These are phyloP conservation scores for Progne subis DNA, from an alignment of 2,113 vertebrate species.

Conservation along the genomic window DNA sequence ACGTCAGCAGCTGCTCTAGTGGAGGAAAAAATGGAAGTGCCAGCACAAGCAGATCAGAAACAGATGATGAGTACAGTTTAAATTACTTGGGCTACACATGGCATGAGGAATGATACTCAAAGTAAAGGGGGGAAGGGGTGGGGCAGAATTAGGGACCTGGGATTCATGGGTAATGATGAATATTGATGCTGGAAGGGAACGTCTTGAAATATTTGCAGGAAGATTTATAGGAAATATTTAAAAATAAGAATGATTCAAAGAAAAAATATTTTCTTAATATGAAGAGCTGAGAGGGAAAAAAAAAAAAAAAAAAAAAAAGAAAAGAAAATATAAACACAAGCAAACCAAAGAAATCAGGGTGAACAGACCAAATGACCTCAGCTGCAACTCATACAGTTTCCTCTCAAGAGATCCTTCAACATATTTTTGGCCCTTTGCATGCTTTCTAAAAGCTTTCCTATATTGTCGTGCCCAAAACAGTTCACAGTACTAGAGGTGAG, in stretches of 20 bases:
- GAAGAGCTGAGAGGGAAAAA: background rate
- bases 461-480: background rate
- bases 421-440: background rate
- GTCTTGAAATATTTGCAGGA: background rate
- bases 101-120: background rate
- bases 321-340: background rate
- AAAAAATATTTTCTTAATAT: background rate
- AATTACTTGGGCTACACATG: background rate
- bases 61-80: background rate
- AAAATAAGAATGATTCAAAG: background rate
- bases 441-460: background rate
- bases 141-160: background rate
- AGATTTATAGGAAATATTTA: background rate
- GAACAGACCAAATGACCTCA: background rate
- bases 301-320: background rate
- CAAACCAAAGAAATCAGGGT: background rate
- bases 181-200: background rate
- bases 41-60: background rate
- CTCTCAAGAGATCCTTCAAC: background rate
- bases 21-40: background rate
- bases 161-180: background rate
- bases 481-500: background rate
- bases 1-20: background rate
- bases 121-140: background rate
- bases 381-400: rapidly evolving